phyloP scores from a whole-genome alignment of 2,888 invertebrate species.

The Scaptomyza caliginosa region DNA sequence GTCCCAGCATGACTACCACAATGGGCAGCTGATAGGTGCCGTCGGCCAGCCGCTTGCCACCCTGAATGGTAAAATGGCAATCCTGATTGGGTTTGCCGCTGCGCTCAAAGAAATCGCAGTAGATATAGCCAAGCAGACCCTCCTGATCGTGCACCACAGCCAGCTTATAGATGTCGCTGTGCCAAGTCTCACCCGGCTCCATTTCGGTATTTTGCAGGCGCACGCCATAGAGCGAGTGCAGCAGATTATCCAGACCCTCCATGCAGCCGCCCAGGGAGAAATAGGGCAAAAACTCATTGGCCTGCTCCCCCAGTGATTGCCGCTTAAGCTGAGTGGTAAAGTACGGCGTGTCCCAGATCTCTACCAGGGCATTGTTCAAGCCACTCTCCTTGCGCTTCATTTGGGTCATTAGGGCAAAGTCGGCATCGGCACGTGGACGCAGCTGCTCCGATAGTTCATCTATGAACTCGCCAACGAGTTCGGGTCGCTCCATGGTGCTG shows the following conservation, averaged over 20 bases:
- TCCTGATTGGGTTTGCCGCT: slow-evolving; percentile 97
- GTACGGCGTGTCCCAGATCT: slow-evolving; percentile 95
- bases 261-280: slow-evolving; percentile 97
- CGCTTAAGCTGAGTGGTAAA: slow-evolving; percentile 90
- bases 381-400: slow-evolving; percentile 86
- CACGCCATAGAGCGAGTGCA: slow-evolving; percentile 92
- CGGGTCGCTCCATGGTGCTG: slow-evolving; percentile 93
- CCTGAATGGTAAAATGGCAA: slow-evolving; percentile 99
- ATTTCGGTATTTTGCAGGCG: slow-evolving; percentile 89
- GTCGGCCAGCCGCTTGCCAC: slow-evolving; percentile 91
- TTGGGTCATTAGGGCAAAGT: slow-evolving; percentile 90
- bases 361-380: slow-evolving; percentile 81
- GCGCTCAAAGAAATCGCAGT: slow-evolving; percentile 98
- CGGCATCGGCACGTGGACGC: slow-evolving; percentile 88
- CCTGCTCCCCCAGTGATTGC: slow-evolving; percentile 88
- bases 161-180: slow-evolving; percentile 94
- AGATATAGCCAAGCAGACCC: slow-evolving; percentile 95
- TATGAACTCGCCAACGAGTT: slow-evolving; percentile 91
- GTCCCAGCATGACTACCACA: slow-evolving; percentile 96
- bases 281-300: slow-evolving; percentile 91
- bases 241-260: slow-evolving; percentile 97
- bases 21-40: slow-evolving; percentile 95
- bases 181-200: slow-evolving; percentile 93
- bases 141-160: slow-evolving; percentile 93
- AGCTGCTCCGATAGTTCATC: slow-evolving; percentile 90